Evolutionary conservation across 2,888 invertebrate genomes (phyloP).

Genomic region (Eristalinus aeneus): DNA sequence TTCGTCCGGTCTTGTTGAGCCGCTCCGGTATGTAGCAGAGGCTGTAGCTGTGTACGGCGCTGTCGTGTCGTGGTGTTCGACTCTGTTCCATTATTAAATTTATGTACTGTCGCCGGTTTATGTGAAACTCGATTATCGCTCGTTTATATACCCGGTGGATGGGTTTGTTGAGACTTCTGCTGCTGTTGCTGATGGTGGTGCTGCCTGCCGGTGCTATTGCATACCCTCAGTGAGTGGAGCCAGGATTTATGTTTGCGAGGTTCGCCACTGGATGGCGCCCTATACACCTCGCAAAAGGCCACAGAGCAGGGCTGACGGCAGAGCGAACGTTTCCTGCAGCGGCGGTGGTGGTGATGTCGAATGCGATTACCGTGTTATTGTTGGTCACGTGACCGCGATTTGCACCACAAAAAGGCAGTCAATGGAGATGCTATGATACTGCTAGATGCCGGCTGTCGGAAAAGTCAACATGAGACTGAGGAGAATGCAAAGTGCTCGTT

Average conservation of each 20-base stretch:
- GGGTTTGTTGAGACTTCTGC: constrained; percentile 26
- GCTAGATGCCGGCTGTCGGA: not conserved
- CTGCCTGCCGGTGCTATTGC: constrained; percentile 18
- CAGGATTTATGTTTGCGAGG: constrained; percentile 40
- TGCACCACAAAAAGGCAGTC: not conserved
- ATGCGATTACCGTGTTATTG: constrained; percentile 47
- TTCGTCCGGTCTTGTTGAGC: constrained; percentile 35
- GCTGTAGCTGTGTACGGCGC: constrained; percentile 7
- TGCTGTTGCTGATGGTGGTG: not conserved
- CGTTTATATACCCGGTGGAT: constrained; percentile 58
- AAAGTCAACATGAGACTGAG: not conserved
- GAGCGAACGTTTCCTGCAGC: not conserved
- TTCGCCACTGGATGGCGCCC: constrained; percentile 59
- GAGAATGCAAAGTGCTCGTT: not conserved
- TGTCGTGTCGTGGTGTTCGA: constrained; percentile 16
- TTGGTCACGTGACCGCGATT: constrained; percentile 56
- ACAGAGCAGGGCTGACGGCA: not conserved
- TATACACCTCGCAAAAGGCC: constrained; percentile 2
- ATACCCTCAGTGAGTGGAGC: constrained; percentile 26
- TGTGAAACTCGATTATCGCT: constrained; percentile 64
- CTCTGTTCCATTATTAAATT: constrained; percentile 58
- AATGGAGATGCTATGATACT: not conserved
- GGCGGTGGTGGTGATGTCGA: constrained; percentile 30
- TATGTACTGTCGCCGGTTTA: constrained; percentile 63
- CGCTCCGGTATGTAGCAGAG: not conserved